phyloP scores from a whole-genome alignment of 2,113 vertebrate species.

The Sturnus vulgaris region DNA sequence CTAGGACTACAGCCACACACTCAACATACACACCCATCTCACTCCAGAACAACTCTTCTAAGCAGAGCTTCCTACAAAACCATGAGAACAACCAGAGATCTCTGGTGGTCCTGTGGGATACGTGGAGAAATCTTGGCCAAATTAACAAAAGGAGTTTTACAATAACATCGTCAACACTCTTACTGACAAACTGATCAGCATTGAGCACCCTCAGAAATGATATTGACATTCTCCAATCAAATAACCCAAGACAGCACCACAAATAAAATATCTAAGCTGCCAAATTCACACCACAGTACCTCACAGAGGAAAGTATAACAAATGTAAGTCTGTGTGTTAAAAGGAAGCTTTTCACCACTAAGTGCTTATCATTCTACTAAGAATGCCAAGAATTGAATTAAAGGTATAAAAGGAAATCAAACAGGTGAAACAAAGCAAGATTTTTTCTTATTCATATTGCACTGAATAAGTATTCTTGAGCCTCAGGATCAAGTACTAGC shows the following conservation, averaged over 20 bases:
- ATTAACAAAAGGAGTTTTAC: not conserved
- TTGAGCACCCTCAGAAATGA: not conserved
- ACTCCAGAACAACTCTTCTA: not conserved
- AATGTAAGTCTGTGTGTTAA: not conserved
- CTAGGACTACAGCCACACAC: not conserved
- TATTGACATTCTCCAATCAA: not conserved
- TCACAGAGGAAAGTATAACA: not conserved
- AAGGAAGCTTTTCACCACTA: not conserved
- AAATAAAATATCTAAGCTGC: not conserved
- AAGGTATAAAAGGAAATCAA: not conserved
- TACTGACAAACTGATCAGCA: not conserved
- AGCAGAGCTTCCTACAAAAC: not conserved
- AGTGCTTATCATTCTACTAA: not conserved
- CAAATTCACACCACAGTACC: not conserved
- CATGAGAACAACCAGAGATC: not conserved
- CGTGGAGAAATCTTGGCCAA: not conserved
- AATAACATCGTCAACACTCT: not conserved
- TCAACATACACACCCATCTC: not conserved
- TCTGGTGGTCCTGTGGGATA: not conserved
- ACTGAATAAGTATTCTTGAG: not conserved
- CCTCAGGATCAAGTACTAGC: not conserved
- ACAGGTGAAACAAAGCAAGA: not conserved
- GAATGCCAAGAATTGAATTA: not conserved
- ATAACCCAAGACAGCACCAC: not conserved
- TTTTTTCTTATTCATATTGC: not conserved